Evolutionary conservation across 2,113 vertebrate species (phyloP), one percentile per base, ranked within the genome.

Genomic region (Pelecanus crispus): DNA sequence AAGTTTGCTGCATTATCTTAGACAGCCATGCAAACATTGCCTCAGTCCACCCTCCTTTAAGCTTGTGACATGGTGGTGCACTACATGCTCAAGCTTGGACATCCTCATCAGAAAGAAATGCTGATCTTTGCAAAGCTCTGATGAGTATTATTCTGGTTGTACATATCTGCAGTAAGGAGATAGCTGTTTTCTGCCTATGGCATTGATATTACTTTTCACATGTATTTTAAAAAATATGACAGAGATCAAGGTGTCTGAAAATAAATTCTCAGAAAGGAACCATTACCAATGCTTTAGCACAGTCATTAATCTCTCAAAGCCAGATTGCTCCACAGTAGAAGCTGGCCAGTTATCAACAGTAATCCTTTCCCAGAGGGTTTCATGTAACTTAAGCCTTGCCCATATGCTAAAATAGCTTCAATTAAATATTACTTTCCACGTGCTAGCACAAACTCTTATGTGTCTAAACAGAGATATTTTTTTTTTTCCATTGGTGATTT

Each of bases 221-320:
- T 38, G 31, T 81, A n/a, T 86, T 87, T 87, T 8, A 44, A 75
- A 47, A 95, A 91, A 61, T 42, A 71, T 81, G 70, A 81, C 79
- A 92, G 73, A 79, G 22, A 85, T 94, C 73, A 96, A 88, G 73
- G 66, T 93, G 55, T 85, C 59, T 67, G 81, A 74, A 94, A 91
- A 96, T 70, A 93, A 81, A 85, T 75, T 86, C 38, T 84, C 26
- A 44, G 78, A 55, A 89, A 90, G 56, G 47, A 84, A 73, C 34
- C 67, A 66, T 50, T 70, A 31, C 44, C 36, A 66, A 4, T 78
- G 50, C 74, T 91, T 75, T 67, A 81, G 26, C 61, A 78, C 15
- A 45, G 50, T 93, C 50, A 59, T 91, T 94, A 83, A 90, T 94
- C 50, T 84, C 78, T 75, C 56, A 78, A 85, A 89, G 68, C 55